Evolutionary conservation across 1,140 invertebrate species (phyloP).

Genomic region (Drosophila bocqueti): DNA sequence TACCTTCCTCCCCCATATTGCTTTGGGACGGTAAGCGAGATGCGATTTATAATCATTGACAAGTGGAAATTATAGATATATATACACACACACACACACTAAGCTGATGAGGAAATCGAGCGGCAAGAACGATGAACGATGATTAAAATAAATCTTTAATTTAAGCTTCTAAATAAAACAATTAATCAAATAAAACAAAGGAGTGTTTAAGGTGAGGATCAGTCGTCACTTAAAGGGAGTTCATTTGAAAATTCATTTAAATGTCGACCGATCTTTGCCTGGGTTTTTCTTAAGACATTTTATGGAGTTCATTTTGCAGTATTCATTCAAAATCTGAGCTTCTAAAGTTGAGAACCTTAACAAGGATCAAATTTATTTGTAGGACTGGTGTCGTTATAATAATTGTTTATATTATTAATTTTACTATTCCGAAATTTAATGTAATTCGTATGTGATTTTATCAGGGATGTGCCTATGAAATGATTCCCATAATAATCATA

Average conservation of each 20-base stretch:
- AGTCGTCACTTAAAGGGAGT: slow-evolving; percentile 14
- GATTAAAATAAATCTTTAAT: slow-evolving; percentile 82
- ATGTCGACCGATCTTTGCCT: not conserved
- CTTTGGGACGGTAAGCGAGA: slow-evolving; percentile 39
- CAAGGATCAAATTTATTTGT: not conserved
- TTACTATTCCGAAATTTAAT: no score
- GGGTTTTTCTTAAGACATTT: not conserved
- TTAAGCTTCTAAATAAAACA: slow-evolving; percentile 83
- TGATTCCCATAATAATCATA: not conserved
- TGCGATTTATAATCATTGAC: slow-evolving; percentile 52
- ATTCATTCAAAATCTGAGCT: not conserved
- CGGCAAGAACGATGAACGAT: slow-evolving; percentile 69
- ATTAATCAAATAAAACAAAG: slow-evolving; percentile 77
- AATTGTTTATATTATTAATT: not conserved
- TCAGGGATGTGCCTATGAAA: no score
- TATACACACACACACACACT: slow-evolving; percentile 60
- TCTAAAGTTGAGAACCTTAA: not conserved
- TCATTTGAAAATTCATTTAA: not conserved
- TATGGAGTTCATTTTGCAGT: not conserved
- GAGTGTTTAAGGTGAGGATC: slow-evolving; percentile 6
- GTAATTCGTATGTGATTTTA: no score
- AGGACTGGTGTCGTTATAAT: not conserved
- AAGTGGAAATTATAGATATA: slow-evolving; percentile 63
- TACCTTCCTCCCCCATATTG: slow-evolving; percentile 38
- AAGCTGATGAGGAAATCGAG: slow-evolving; percentile 70